Conservation (phyloP, 2,113 vertebrate genomes). For the Probosciger aterrimus region DNA sequence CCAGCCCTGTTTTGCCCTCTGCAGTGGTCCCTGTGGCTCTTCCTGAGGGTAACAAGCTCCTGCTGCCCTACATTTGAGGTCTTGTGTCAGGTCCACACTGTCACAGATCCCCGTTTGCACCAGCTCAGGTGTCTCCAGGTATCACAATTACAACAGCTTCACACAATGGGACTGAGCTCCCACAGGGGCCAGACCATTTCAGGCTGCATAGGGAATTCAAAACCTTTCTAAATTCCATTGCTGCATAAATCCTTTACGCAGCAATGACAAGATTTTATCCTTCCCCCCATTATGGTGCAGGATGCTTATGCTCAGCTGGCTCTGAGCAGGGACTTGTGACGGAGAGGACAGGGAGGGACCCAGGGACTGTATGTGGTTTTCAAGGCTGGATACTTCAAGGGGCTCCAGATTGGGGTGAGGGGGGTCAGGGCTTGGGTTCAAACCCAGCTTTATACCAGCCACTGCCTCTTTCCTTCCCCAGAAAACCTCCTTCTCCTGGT, state of each 20-base stretch:
- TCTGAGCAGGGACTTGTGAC: not conserved
- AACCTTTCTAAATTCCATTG: not conserved
- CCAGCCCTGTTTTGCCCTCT: not conserved
- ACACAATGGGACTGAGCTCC: not conserved
- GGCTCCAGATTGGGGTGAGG: rapidly evolving
- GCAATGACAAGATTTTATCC: not conserved
- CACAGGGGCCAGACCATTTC: not conserved
- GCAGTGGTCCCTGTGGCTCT: not conserved
- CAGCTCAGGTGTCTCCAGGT: not conserved
- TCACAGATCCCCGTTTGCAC: not conserved
- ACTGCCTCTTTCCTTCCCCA: not conserved
- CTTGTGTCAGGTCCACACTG: not conserved
- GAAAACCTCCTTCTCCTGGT: not conserved
- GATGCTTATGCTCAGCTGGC: not conserved
- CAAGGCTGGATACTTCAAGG: not conserved
- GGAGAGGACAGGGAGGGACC: not conserved
- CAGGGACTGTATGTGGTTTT: not conserved
- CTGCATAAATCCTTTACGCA: not conserved
- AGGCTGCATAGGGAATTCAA: not conserved
- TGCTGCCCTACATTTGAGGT: not conserved
- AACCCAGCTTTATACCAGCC: not conserved
- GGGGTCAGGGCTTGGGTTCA: not conserved
- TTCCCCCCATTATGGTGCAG: not conserved
- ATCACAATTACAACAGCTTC: not conserved
- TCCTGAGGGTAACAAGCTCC: not conserved